These are phyloP conservation scores for Andrena chrysosceles DNA, from an alignment of 2,888 invertebrate genomes.

Conservation along the genomic window DNA sequence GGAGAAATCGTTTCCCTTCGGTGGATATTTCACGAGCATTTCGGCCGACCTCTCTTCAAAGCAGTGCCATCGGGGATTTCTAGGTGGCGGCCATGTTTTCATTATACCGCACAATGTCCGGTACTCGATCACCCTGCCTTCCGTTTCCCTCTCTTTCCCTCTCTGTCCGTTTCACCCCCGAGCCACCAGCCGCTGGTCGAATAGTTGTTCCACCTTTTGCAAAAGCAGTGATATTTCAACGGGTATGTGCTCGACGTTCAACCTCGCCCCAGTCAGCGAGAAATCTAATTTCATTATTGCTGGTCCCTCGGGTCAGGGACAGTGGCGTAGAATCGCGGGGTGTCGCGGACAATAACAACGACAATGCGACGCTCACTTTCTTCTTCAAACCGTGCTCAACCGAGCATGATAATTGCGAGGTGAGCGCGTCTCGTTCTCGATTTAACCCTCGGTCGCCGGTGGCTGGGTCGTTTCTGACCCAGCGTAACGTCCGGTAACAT, in stretches of 20 bases:
- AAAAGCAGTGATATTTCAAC: conserved; percentile 81
- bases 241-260: conserved; percentile 64
- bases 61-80: conserved; percentile 71
- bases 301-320: conserved; percentile 72
- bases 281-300: conserved; percentile 79
- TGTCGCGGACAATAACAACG: conserved; percentile 40
- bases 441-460: not conserved
- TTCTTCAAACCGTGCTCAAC: conserved; percentile 2
- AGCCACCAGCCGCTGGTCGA: conserved; percentile 54
- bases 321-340: conserved; percentile 57
- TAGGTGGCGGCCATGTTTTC: conserved; percentile 83
- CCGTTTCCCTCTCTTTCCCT: conserved; percentile 64
- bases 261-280: conserved; percentile 73
- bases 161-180: conserved; percentile 51
- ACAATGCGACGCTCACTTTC: conserved; percentile 26
- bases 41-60: conserved; percentile 50
- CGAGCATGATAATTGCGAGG: not conserved
- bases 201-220: conserved; percentile 75
- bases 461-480: too few species aligned
- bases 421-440: not conserved
- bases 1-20: conserved; percentile 14
- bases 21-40: conserved; percentile 35
- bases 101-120: conserved; percentile 81
- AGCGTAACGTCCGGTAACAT: too few species aligned
- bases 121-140: conserved; percentile 79